Evolutionary conservation across 1,140 invertebrate species (phyloP), one percentile per base, ranked within the genome.

Genomic region (Aphis craccivora): DNA sequence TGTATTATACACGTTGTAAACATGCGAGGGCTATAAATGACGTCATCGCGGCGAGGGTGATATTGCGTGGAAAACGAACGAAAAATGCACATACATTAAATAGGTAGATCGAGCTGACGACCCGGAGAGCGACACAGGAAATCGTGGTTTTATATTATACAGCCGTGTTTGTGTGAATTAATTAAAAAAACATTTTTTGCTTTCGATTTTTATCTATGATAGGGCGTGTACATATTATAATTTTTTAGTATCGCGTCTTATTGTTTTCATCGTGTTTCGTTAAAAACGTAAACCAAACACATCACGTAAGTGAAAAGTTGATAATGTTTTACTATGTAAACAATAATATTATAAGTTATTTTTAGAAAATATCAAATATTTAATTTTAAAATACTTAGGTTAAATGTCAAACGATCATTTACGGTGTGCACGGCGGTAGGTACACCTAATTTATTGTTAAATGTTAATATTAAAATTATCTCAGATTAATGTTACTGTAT

Each of bases 21-120:
- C 88, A 89, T 89, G 88, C 88, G 35, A 89, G 22, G 48, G 8
- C 35, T 25, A 89, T 55, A 55, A 55, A 89, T 89, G 88, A 89
- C 88, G 88, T 89, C 88, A 89, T 89, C 87, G n/a, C 23, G 5
- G 9, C 9, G 35, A 53, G n/a, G 48, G 37, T 51, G 53, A 37
- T 51, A 53, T 53, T 37, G 60, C 60, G 60, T 84, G 23, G 53
- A 89, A 23, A 55, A 55, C 25, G 53, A 89, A 89, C 18, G 37
- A 25, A 86, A 45, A 86, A 43, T 30, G 9, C 4, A 30, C 30
- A 40, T 37, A 35, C 37, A 48, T 35, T 23, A 55, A 55, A 40
- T 55, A 55, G 37, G 37, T 40, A 40, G 43, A 25, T 86, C 23
- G 25, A 43, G 25, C 37, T n/a, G 30, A 35, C 45, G 20, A 48